Evolutionary conservation across 2,113 vertebrate species (phyloP), one percentile per base, ranked within the genome.

Genomic region (Sinocyclocheilus grahami): DNA sequence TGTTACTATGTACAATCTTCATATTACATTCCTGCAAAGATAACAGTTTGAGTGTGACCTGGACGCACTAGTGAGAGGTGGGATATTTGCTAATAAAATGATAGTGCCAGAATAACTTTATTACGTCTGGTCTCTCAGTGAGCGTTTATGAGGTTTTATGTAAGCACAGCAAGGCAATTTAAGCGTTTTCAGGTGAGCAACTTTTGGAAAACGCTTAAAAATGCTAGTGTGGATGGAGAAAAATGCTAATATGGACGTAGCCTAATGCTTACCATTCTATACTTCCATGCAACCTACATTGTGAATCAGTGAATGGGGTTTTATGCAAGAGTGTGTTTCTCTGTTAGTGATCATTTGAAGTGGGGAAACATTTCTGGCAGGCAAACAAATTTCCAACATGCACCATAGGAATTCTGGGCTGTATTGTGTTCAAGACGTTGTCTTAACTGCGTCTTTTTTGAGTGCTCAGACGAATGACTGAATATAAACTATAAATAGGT

Each of bases 401-500:
- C 94, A 94, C 91, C 89, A 88, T 90, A 95, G 94, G 93, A 95
- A 95, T 95, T 95, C 94, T 95, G 95, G 94, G 90, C 82, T 58
- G 14, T 67, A 30, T 30, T 74, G 72, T 51, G 30, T 74, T 80
- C n/a, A 65, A 65, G 16, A 4, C 33, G 8, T 9, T 30, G 72
- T 46, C n/a, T 53, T 55, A 22, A 42, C 71, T 58, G 42, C 11
- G 5, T 65, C 55, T 79, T 30, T 42, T 77, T 85, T n/a, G n/a
- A 60, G 6, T 42, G 30, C 65, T 53, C 51, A 79, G 67, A 84
- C 24, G 9, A 51, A 76, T 76, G 18, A 8, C 1, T 58, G 65
- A 37, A 22, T 80, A 24, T 5, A 22, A 30, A n/a, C 27, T 53
- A 27, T 22, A 33, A 33, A 33, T 33, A 60, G 20, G 33, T 37